These are phyloP conservation scores for Intellagama lesueurii DNA, from an alignment of 2,797 vertebrate genomes.

Conservation along the genomic window DNA sequence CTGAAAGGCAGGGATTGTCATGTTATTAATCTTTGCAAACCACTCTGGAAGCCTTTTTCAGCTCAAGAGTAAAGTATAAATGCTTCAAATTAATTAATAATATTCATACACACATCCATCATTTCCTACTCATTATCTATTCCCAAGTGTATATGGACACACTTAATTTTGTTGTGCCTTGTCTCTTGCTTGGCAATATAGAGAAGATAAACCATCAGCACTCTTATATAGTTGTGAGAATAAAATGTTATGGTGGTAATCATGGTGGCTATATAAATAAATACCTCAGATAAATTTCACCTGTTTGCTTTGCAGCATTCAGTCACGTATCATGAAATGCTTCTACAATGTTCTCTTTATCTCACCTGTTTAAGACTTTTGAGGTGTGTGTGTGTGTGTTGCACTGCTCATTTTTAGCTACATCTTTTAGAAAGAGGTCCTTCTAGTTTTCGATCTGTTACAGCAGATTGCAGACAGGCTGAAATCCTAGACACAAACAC, in stretches of 20 bases:
- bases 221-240: conserved; percentile 8
- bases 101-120: not conserved
- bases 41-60: not conserved
- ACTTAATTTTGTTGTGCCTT: not conserved
- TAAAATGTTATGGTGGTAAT: conserved; percentile 21
- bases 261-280: conserved; percentile 26
- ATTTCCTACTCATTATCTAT: not conserved
- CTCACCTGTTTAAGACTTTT: not conserved
- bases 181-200: conserved; percentile 2
- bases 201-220: conserved; percentile 16
- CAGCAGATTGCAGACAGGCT: not conserved
- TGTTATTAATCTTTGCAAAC: not conserved
- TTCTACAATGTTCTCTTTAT: not conserved
- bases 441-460: not conserved
- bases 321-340: not conserved
- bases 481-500: not conserved
- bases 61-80: not conserved
- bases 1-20: not conserved
- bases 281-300: conserved; percentile 25
- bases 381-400: too few relatives aligned
- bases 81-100: not conserved
- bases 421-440: not conserved
- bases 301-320: not conserved
- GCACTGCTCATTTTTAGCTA: not conserved
- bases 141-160: not conserved